These are phyloP conservation scores for Perizoma affinitatum DNA, from an alignment of 2,888 invertebrate species.

Conservation along the genomic window DNA sequence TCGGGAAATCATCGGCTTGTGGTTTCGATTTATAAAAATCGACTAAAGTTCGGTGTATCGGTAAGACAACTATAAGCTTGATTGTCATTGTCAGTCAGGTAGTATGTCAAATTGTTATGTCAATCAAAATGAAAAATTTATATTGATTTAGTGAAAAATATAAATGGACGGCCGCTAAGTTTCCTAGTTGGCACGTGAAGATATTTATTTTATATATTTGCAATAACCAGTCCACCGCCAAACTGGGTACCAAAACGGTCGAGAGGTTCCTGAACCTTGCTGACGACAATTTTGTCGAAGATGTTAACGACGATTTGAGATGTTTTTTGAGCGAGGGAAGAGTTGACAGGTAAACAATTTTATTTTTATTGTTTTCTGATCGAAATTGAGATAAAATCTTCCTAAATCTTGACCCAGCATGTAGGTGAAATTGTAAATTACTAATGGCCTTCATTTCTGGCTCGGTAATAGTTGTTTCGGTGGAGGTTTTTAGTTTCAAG, in stretches of 20 bases:
- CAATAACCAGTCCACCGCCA: constrained; percentile 61
- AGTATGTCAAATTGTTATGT: not conserved
- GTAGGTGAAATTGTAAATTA: constrained; percentile 1
- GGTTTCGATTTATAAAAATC: not conserved
- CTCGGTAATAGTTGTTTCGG: constrained; percentile 14
- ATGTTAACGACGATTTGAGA: constrained; percentile 80
- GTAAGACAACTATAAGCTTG: too few relatives aligned
- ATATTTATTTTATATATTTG: constrained; percentile 62
- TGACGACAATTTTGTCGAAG: constrained; percentile 77
- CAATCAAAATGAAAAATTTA: not conserved
- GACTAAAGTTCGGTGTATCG: not conserved
- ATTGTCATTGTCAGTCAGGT: too few relatives aligned
- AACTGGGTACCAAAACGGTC: constrained; percentile 83
- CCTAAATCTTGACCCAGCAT: not conserved
- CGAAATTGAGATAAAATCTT: constrained; percentile 13
- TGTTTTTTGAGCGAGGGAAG: constrained; percentile 75
- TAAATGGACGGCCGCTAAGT: constrained; percentile 69
- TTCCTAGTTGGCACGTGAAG: constrained; percentile 69
- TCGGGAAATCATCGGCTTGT: not conserved
- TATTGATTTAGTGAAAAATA: constrained; percentile 46
- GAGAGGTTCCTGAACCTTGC: constrained; percentile 77
- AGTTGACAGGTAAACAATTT: constrained; percentile 81
- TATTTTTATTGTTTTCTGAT: constrained; percentile 46
- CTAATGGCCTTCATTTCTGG: constrained; percentile 2
- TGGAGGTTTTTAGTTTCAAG: constrained; percentile 63